Evolutionary conservation across 1,140 invertebrate genomes (phyloP), one percentile per base, ranked within the genome.

Genomic region (Oncopeltus fasciatus): DNA sequence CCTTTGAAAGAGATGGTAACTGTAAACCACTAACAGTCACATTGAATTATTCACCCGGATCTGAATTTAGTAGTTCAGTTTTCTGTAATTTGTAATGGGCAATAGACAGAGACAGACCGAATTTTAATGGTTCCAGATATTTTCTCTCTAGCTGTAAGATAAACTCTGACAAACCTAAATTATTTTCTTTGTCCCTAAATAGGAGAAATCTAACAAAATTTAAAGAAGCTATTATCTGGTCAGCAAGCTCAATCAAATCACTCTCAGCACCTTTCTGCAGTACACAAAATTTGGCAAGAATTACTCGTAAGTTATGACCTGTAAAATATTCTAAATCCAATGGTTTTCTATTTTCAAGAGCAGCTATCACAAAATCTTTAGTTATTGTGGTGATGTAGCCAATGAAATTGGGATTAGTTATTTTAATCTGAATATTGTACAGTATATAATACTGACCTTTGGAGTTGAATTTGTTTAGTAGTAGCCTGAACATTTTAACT

Each of bases 121-220:
- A 78, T 66, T 80, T 79, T 24, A 94, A 69, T 8, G 81, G 81
- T 56, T 76, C 71, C 16, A 92, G 72, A 70, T 84, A 88, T 18
- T 78, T 71, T 11, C 72, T 72, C 67, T 85, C 72, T 4, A 92
- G 73, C 16, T 70, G 67, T 2, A 72, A 58, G 38, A 83, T 67
- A 58, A 74, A 72, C 65, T 81, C 72, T 77, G 75, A 80, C 65
- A 92, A 79, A n/a, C 83, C 81, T 47, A 84, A 88, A 3, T 70
- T 62, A 72, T 89, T 85, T 1, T 74, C 64, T 28, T 70, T 73
- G 74, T 92, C 88, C 64, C 79, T 78, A 38, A 89, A 68, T 11
- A 80, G 68, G 38, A 93, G 73, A 73, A 82, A 93, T 65, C 84
- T 77, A 8, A 92, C 60, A 1, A 92, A 76, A 74, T 93, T 93